phyloP scores from a whole-genome alignment of 2,888 invertebrate genomes.

The Parapristionchus giblindavisi region DNA sequence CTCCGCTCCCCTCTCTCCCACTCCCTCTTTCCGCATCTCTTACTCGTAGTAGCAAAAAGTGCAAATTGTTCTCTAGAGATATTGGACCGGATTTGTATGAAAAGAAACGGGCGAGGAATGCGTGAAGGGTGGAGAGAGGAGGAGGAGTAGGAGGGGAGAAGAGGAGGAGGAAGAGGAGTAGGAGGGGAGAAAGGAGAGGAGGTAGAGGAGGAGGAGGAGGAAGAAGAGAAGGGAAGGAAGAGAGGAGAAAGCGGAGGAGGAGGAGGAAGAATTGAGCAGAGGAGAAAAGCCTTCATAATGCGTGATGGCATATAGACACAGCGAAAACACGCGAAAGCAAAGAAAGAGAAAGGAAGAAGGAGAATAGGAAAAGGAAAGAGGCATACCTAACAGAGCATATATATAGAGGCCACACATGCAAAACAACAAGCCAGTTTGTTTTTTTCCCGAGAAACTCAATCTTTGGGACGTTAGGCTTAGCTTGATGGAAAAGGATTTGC shows the following conservation, averaged over 20 bases:
- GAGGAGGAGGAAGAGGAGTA: background rate
- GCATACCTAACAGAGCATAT: no score
- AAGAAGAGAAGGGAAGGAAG: background rate
- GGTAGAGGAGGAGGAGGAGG: background rate
- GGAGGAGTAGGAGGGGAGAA: background rate
- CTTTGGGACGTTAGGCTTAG: no score
- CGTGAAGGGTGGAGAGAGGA: background rate
- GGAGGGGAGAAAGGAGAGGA: background rate
- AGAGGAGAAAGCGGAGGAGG: background rate
- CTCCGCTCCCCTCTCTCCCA: no score
- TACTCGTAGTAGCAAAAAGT: conserved; percentile 2
- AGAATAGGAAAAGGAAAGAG: conserved; percentile 1
- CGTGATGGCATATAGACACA: background rate
- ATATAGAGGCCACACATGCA: no score
- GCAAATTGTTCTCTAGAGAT: background rate
- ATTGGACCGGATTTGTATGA: no score
- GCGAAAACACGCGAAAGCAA: background rate
- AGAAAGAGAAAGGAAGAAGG: conserved; percentile 6
- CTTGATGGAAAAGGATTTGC: no score
- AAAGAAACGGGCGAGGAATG: background rate
- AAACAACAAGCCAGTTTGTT: no score
- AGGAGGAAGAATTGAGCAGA: conserved; percentile 11
- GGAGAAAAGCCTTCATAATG: background rate
- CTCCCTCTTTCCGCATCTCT: conserved; percentile 3
- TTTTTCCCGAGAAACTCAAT: no score